A percentile compares a stretch with the other conserved stretches of the same genome.
phyloP scores from a whole-genome alignment of 2,888 invertebrate species.

The Nemapogon koenigi region DNA sequence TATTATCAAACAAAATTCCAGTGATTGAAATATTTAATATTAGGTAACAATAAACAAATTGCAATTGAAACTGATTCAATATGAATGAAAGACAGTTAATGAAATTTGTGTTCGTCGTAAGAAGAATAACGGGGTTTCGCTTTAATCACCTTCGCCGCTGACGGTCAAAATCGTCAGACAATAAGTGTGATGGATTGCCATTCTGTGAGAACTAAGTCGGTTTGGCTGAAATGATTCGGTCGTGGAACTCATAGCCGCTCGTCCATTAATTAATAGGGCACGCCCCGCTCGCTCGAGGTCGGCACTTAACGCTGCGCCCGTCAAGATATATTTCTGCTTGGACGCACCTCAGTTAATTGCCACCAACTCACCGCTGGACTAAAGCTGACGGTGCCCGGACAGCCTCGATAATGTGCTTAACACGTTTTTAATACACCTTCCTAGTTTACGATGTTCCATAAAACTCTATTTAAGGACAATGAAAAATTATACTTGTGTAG shows the following conservation, averaged over 20 bases:
- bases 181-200: constrained; percentile 47
- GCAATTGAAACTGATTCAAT: no score
- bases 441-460: no score
- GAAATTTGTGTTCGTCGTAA: no score
- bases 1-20: no score
- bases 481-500: no score
- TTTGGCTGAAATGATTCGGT: constrained; percentile 37
- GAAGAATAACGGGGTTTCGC: constrained; percentile 32
- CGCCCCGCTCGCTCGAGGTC: constrained; percentile 39
- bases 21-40: no score
- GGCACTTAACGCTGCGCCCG: constrained; percentile 6
- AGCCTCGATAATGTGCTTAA: no score
- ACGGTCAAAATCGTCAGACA: constrained; percentile 56
- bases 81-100: no score
- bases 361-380: not conserved
- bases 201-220: constrained; percentile 48
- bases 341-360: constrained; percentile 51
- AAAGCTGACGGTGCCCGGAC: no score
- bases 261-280: constrained; percentile 56
- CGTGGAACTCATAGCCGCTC: constrained; percentile 38
- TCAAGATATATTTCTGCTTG: constrained; percentile 39
- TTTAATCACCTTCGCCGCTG: constrained; percentile 57
- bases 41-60: no score
- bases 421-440: no score
- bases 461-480: no score